Evolutionary conservation across 1,140 invertebrate species (phyloP).

Genomic region (Cecropterus lyciades): DNA sequence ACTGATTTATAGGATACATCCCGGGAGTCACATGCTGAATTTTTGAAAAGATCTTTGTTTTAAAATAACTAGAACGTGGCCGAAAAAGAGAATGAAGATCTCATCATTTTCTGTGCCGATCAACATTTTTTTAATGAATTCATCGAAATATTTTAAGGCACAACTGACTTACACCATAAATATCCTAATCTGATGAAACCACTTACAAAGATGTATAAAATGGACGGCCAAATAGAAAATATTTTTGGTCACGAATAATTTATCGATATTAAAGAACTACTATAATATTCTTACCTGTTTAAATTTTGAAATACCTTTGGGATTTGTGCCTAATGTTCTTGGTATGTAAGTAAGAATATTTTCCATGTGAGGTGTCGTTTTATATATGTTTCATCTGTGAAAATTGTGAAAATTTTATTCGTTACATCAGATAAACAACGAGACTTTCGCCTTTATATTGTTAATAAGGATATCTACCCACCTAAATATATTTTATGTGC

Average conservation of each 20-base stretch:
- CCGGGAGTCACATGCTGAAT: slow-evolving; percentile 78
- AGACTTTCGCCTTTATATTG: no score
- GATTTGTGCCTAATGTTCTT: no score
- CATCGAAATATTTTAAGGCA: background rate
- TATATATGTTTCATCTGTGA: no score
- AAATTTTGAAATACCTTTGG: no score
- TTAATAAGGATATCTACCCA: no score
- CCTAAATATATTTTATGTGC: no score
- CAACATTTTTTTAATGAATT: slow-evolving; percentile 13
- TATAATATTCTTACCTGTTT: no score
- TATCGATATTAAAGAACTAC: background rate
- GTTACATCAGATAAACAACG: no score
- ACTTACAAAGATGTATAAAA: background rate
- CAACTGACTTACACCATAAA: background rate
- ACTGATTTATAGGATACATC: slow-evolving; percentile 83
- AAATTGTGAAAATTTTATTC: no score
- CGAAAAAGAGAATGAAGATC: slow-evolving; percentile 10
- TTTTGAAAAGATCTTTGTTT: slow-evolving; percentile 80
- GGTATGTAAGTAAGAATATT: no score
- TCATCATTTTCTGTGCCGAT: background rate
- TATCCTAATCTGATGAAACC: slow-evolving; percentile 1
- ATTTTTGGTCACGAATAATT: background rate
- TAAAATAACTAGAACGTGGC: slow-evolving; percentile 49
- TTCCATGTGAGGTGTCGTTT: no score
- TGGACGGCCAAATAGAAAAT: background rate